A percentile compares a stretch with the other conserved stretches of the same genome.
Evolutionary conservation across 2,797 vertebrate genomes (phyloP).

Genomic region (Geotrypetes seraphini): DNA sequence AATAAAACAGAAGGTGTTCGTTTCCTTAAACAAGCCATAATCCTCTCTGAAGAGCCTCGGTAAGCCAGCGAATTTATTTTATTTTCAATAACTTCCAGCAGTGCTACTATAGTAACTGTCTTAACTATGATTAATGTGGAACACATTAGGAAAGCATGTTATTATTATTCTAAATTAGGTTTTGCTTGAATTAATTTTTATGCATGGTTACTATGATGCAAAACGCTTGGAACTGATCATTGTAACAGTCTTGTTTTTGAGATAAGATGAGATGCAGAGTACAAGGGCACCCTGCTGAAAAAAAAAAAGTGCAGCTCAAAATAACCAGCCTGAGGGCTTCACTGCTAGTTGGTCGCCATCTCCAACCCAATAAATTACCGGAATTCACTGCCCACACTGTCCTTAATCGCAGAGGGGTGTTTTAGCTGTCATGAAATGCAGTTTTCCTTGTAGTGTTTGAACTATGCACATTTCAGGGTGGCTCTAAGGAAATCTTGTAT

Average conservation of each 20-base stretch:
- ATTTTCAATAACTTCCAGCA: conserved; percentile 38
- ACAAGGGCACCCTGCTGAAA: conserved; percentile 10
- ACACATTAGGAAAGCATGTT: conserved; percentile 43
- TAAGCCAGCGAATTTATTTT: neutral
- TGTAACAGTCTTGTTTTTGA: conserved; percentile 25
- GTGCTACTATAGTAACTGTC: conserved; percentile 42
- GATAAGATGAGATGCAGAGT: conserved; percentile 28
- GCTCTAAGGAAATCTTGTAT: too few species aligned
- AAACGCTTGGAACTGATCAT: conserved; percentile 43
- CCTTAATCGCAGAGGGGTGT: conserved; percentile 18
- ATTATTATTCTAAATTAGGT: conserved; percentile 59
- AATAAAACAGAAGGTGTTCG: conserved; percentile 10
- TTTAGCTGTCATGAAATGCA: too few species aligned
- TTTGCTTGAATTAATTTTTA: conserved; percentile 52
- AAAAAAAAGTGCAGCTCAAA: conserved; percentile 15
- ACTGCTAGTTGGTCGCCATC: conserved; percentile 1
- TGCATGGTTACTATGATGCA: conserved; percentile 38
- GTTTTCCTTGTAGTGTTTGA: too few species aligned
- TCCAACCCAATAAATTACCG: conserved; percentile 10
- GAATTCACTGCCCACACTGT: neutral
- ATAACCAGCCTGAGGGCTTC: conserved; percentile 13
- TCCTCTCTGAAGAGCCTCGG: conserved; percentile 5
- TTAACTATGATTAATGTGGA: conserved; percentile 37
- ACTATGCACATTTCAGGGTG: too few species aligned
- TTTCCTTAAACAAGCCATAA: conserved; percentile 29